These are phyloP conservation scores for Panulirus ornatus DNA, from an alignment of 1,140 invertebrate species.

Conservation along the genomic window DNA sequence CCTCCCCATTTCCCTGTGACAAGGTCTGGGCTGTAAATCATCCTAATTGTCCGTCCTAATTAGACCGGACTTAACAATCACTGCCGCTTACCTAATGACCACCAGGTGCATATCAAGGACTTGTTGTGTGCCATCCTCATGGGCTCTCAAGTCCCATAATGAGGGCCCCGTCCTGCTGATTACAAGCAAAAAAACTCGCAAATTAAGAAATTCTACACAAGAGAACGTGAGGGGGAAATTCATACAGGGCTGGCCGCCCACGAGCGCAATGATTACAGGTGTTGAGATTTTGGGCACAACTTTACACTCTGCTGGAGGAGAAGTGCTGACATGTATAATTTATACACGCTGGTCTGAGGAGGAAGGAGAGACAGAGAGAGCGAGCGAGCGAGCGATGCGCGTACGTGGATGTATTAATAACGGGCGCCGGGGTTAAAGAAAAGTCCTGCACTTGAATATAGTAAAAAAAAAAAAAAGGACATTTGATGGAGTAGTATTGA, in stretches of 20 bases:
- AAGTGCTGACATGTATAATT: too few species aligned
- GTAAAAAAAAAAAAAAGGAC: too few species aligned
- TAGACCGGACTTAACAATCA: conserved; percentile 3
- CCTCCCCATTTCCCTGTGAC: not conserved
- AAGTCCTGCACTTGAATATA: too few species aligned
- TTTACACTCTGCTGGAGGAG: too few species aligned
- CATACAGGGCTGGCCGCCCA: not conserved
- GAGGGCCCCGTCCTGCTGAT: not conserved
- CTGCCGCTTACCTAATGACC: conserved; percentile 28
- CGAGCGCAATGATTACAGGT: not conserved
- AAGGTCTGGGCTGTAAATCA: conserved; percentile 4
- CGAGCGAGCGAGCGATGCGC: too few species aligned
- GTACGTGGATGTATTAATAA: too few species aligned
- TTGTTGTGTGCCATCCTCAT: conserved; percentile 9
- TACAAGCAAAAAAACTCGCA: conserved; percentile 35
- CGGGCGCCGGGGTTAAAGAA: too few species aligned
- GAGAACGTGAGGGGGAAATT: not conserved
- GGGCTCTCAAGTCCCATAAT: conserved; percentile 28
- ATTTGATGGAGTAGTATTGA: too few species aligned
- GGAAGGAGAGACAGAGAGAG: too few species aligned
- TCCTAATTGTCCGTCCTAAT: conserved; percentile 33
- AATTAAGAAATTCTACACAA: conserved; percentile 24
- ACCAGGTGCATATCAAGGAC: conserved; percentile 22
- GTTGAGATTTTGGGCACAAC: not conserved
- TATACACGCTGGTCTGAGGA: too few species aligned